Percentiles rank a stretch among this genome's conserved stretches.
These are phyloP conservation scores for Lasioglossum lativentre DNA, from an alignment of 2,888 invertebrate genomes.

Conservation along the genomic window DNA sequence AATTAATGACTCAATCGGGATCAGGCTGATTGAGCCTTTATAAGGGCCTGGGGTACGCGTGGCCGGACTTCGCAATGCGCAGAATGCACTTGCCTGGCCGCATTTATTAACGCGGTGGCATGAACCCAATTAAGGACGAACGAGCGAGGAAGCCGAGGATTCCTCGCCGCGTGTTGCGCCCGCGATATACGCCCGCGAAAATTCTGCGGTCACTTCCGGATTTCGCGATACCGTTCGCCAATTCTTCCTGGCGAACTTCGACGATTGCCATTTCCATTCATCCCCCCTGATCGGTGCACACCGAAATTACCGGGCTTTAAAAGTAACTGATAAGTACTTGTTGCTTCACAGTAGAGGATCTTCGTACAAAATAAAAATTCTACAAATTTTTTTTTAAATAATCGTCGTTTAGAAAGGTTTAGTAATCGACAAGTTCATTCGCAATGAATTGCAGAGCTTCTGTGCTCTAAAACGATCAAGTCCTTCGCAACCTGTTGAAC, in stretches of 20 bases:
- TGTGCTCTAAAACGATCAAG: not conserved
- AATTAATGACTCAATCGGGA: conserved; percentile 82
- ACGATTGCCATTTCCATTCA: not conserved
- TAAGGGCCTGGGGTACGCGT: conserved; percentile 79
- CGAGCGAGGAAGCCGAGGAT: conserved; percentile 66
- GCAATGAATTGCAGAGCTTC: not conserved
- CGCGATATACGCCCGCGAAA: not conserved
- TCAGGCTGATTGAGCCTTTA: conserved; percentile 80
- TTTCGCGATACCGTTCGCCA: not conserved
- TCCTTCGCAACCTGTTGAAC: not conserved
- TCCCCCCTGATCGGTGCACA: not conserved
- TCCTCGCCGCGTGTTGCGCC: conserved; percentile 63
- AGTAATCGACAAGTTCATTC: not conserved
- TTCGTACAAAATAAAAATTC: too few relatives aligned
- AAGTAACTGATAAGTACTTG: too few relatives aligned
- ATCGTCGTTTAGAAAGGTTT: not conserved
- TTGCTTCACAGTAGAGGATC: too few relatives aligned
- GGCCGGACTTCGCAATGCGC: conserved; percentile 79
- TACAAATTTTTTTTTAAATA: not conserved
- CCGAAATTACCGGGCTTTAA: not conserved
- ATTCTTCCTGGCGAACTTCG: not conserved
- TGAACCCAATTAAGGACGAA: conserved; percentile 76
- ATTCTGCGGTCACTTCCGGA: conserved; percentile 1
- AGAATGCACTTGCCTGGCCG: conserved; percentile 77
- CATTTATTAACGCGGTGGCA: conserved; percentile 77